These are phyloP conservation scores for Clepsis dumicolana DNA, from an alignment of 2,888 invertebrate genomes.

Conservation along the genomic window DNA sequence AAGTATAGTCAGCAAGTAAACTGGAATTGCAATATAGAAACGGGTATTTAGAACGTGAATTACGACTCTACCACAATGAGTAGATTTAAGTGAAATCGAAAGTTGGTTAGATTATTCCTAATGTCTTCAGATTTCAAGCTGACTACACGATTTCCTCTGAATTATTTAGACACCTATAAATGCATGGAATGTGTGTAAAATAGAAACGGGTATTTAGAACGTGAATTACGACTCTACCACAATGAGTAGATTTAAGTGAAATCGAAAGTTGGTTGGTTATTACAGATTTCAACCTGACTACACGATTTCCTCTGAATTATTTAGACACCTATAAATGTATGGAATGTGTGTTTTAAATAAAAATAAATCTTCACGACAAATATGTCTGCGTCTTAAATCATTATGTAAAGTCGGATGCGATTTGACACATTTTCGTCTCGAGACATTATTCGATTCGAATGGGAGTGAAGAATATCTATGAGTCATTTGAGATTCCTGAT, in stretches of 20 bases:
- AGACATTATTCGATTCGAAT: background rate
- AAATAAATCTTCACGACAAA: slow-evolving; percentile 2
- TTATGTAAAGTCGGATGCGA: background rate
- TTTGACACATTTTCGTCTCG: background rate
- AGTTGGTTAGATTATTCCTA: too few relatives aligned
- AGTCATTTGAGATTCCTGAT: background rate
- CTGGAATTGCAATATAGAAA: too few relatives aligned
- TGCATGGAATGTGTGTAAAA: slow-evolving; percentile 2
- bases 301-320: background rate
- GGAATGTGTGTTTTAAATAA: slow-evolving; percentile 9
- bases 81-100: too few relatives aligned
- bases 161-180: background rate
- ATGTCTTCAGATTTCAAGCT: background rate
- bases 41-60: too few relatives aligned
- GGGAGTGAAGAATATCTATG: background rate
- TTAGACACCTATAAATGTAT: background rate
- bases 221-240: too few relatives aligned
- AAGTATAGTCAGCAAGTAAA: too few relatives aligned
- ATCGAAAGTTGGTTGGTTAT: too few relatives aligned
- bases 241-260: too few relatives aligned
- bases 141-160: background rate
- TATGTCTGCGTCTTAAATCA: slow-evolving; percentile 9
- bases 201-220: too few relatives aligned
- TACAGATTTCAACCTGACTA: too few relatives aligned
- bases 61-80: too few relatives aligned